Conservation (phyloP, 2,888 invertebrate genomes). For the Phortica magna region DNA sequence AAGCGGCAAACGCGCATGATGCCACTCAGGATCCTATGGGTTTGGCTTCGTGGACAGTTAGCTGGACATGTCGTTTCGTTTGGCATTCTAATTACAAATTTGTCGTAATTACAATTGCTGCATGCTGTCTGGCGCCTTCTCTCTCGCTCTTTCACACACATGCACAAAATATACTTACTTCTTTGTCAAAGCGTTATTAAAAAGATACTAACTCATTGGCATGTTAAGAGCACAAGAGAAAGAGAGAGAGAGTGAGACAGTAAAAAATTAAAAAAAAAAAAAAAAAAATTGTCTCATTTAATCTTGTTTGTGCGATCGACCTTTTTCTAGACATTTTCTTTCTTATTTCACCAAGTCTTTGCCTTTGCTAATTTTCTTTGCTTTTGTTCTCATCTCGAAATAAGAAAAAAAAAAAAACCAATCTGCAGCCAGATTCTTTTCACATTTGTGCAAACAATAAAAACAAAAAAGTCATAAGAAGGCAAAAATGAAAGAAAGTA, state of each 20-base stretch:
- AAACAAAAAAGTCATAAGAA: slow-evolving; percentile 5
- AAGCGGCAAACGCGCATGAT: too few relatives aligned
- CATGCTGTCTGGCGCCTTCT: background rate
- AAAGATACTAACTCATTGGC: background rate
- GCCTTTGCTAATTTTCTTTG: slow-evolving; percentile 65
- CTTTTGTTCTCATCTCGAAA: slow-evolving; percentile 52
- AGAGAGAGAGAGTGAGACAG: background rate
- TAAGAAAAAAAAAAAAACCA: background rate
- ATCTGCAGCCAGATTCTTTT: background rate
- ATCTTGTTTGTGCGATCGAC: slow-evolving; percentile 69
- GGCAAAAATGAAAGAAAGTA: slow-evolving; percentile 57
- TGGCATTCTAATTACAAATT: background rate
- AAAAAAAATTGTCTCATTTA: slow-evolving; percentile 39
- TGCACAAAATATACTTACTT: background rate
- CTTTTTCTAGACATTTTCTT: slow-evolving; percentile 46
- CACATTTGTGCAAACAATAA: background rate
- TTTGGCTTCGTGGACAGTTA: background rate
- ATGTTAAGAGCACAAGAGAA: background rate
- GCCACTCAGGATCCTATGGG: background rate
- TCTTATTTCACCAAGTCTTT: slow-evolving; percentile 31
- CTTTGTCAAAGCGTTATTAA: background rate
- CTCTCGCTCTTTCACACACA: background rate
- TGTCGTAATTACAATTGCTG: slow-evolving; percentile 3
- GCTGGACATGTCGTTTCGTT: background rate
- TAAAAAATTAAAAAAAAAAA: background rate